Percentiles rank a stretch among this genome's conserved stretches.
Conservation (phyloP, 2,797 vertebrate species). For the Lepilemur septentrionalis region DNA sequence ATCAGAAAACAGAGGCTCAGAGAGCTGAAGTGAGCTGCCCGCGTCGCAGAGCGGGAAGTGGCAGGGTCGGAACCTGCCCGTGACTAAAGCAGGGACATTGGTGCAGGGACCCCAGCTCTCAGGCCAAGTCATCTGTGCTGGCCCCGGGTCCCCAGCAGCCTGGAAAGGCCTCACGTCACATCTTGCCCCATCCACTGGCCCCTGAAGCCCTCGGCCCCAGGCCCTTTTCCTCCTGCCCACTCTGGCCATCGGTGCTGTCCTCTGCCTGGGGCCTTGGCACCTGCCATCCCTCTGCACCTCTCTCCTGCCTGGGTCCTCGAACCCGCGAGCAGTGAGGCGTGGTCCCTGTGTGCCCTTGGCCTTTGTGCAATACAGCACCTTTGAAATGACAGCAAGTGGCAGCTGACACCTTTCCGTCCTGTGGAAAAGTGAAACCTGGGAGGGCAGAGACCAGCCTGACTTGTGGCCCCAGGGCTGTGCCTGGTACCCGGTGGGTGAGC, state of each 20-base stretch:
- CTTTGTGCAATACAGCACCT: fast-evolving
- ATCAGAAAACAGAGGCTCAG: background rate
- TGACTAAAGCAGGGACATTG: background rate
- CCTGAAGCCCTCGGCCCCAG: background rate
- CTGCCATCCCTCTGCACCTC: fast-evolving
- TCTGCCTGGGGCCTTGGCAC: background rate
- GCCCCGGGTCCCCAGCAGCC: background rate
- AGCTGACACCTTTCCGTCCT: background rate
- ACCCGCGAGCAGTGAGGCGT: too few relatives aligned
- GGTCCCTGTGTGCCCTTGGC: background rate
- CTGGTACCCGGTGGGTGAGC: background rate
- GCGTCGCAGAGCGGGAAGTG: background rate
- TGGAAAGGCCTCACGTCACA: background rate
- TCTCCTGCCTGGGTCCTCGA: background rate
- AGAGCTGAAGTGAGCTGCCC: background rate
- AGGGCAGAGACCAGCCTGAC: background rate
- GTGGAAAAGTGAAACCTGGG: fast-evolving
- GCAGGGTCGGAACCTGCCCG: background rate
- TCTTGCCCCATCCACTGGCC: background rate
- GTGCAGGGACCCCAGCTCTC: background rate
- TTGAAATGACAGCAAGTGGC: background rate
- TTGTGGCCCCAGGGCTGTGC: background rate
- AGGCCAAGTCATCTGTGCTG: background rate
- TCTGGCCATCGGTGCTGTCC: background rate
- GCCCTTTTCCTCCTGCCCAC: background rate